Evolutionary conservation across 1,140 invertebrate genomes (phyloP).

Genomic region (Brachionus rubens): DNA sequence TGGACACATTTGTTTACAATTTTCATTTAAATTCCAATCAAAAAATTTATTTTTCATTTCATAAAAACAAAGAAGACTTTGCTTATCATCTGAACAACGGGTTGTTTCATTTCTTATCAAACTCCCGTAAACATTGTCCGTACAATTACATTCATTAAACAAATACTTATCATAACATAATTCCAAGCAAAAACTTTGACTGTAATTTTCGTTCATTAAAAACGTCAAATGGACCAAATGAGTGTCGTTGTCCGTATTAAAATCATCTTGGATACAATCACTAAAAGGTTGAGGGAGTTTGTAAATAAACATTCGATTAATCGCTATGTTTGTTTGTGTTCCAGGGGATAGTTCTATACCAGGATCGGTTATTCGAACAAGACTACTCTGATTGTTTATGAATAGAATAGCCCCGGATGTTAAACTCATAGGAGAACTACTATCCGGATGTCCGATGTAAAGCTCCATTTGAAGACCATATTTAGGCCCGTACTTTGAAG

Average conservation of each 20-base stretch:
- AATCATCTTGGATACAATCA: slow-evolving; percentile 11
- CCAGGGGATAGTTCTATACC: slow-evolving; percentile 36
- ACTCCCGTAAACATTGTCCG: not conserved
- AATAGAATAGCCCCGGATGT: slow-evolving; percentile 18
- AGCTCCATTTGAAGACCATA: slow-evolving; percentile 38
- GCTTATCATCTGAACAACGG: not conserved
- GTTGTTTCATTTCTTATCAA: not conserved
- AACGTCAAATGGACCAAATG: not conserved
- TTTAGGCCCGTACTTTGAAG: slow-evolving; percentile 9
- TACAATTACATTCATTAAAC: slow-evolving; percentile 7
- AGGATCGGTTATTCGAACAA: not conserved
- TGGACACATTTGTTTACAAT: slow-evolving; percentile 18
- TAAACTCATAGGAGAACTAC: slow-evolving; percentile 24
- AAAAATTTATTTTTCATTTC: slow-evolving; percentile 21
- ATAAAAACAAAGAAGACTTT: slow-evolving; percentile 22
- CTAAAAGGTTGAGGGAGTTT: slow-evolving; percentile 19
- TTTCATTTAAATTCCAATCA: slow-evolving; percentile 29
- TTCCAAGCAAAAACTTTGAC: slow-evolving; percentile 17
- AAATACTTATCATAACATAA: slow-evolving; percentile 20
- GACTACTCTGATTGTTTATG: slow-evolving; percentile 14
- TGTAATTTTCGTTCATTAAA: not conserved
- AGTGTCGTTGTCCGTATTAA: not conserved
- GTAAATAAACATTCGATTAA: slow-evolving; percentile 24
- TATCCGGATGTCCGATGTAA: slow-evolving; percentile 5
- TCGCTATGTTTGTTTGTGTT: slow-evolving; percentile 40